Evolutionary conservation across 2,113 vertebrate species (phyloP), one percentile per base, ranked within the genome.

Genomic region (Aythya baeri): DNA sequence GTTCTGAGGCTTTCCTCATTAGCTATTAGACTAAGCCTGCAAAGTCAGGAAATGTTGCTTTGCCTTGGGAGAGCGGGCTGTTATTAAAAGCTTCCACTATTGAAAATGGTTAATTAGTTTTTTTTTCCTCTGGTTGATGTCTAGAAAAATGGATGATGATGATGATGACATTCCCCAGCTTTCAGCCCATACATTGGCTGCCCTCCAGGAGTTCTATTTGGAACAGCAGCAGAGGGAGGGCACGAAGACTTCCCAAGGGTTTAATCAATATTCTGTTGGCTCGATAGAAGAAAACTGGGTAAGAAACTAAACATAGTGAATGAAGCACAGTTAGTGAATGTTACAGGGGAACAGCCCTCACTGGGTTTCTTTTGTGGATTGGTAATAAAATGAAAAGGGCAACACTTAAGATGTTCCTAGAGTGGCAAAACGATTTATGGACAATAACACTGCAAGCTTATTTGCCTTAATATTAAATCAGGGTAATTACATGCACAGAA

Each of bases 231-330:
- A 96, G 20, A 94, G 72, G 83, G 95, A 96, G 17, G 93, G 93
- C 74, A 62, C 75, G 89, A 94, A 91, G 91, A 73, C 89, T 81
- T 75, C 41, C 52, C 61, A 93, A 1, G 87, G 62, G 6, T 83
- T 90, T 16, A 94, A 98, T 73, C 98, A 96, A 78, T 99, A 98
- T 23, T 89, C 96, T 32, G 76, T 99, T 59, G 99, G 98, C 72
- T 97, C 98, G 1, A 94, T 99, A 93, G 98, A 98, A 91, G 99
- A 99, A 97, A 98, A 99, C 94, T 99, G 99, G 99, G 99, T 99
- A 98, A 97, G 98, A 76, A 71, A 66, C 17, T 46, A 65, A 81
- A 27, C 62, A 62, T 29, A 25, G 2, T 62, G 26, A 87, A 9
- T 59, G 55, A 65, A 74, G 31, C 49, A 70, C 38, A 49, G 25